A percentile compares a stretch with the other conserved stretches of the same genome.
Conservation (phyloP, 2,797 vertebrate species). For the Mareca strepera region DNA sequence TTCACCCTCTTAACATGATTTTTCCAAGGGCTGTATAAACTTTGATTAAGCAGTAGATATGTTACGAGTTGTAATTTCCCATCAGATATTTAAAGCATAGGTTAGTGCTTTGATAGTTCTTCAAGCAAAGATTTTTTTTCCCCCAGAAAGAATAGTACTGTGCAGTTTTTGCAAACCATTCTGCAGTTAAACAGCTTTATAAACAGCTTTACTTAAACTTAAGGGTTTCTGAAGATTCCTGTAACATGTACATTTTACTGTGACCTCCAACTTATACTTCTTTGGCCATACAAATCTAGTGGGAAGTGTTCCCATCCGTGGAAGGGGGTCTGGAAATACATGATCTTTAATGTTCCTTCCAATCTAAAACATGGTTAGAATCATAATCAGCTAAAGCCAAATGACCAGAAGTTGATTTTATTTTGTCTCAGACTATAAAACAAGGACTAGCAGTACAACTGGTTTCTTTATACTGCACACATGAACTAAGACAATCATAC, state of each 20-base stretch:
- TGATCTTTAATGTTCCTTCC: no score
- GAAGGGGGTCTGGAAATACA: no score
- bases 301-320: no score
- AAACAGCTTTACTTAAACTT: neutral
- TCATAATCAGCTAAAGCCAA: neutral
- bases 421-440: neutral
- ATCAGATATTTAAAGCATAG: neutral
- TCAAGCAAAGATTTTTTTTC: neutral
- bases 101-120: neutral
- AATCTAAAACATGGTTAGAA: no score
- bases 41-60: neutral
- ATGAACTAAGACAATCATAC: neutral
- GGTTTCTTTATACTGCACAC: neutral
- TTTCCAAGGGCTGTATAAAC: neutral
- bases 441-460: accelerated
- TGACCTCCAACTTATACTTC: neutral
- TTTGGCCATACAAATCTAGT: neutral
- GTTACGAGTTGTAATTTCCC: neutral
- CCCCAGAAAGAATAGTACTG: neutral
- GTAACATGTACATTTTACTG: neutral
- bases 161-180: neutral
- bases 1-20: neutral
- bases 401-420: neutral
- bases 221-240: neutral
- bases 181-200: neutral